Evolutionary conservation across 2,888 invertebrate genomes (phyloP), one percentile per base, ranked within the genome.

Genomic region (Phyllotreta cruciferae): DNA sequence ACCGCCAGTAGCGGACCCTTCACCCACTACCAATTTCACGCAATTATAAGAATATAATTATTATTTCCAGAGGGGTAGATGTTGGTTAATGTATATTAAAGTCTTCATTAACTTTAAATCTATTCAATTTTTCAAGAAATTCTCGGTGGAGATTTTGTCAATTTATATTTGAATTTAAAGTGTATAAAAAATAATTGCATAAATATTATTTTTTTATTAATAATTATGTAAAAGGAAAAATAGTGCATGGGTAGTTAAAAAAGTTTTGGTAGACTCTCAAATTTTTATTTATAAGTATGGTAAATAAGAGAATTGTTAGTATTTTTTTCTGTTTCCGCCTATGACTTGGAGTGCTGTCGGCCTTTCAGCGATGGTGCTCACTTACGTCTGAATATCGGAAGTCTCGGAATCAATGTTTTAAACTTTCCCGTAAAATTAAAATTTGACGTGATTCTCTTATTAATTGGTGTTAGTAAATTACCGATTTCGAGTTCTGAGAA

Each of bases 391-490:
- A 63, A 63, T 63, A 54, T 63, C 47, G 38, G 53, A 62, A 62
- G 57, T 62, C 57, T 11, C 57, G n/a, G 63, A 54, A 63, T 63
- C 63, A 58, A 58, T 58, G 58, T 57, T 58, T n/a, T 14, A 49
- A 58, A 63, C 53, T 49, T 58, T 58, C 54, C 37, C n/a, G 41
- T 36, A 13, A 58, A 49, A 63, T 63, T 58, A 58, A 63, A 58
- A 47, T 63, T 58, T 53, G 42, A 49, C 58, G 47, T 42, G 54
- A 47, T 47, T 10, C 63, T 14, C 54, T 63, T 49, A 49, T 56
- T 49, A 63, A 63, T 58, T 63, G 47, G 42, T 47, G 9, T 56
- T 37, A 56, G 24, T 57, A 42, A 13, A 39, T 57, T 36, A 49
- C 1, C 34, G 49, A 39, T 47, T 49, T 49, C n/a, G 37, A 45